phyloP scores from a whole-genome alignment of 1,140 invertebrate species.

The Procambarus clarkii region DNA sequence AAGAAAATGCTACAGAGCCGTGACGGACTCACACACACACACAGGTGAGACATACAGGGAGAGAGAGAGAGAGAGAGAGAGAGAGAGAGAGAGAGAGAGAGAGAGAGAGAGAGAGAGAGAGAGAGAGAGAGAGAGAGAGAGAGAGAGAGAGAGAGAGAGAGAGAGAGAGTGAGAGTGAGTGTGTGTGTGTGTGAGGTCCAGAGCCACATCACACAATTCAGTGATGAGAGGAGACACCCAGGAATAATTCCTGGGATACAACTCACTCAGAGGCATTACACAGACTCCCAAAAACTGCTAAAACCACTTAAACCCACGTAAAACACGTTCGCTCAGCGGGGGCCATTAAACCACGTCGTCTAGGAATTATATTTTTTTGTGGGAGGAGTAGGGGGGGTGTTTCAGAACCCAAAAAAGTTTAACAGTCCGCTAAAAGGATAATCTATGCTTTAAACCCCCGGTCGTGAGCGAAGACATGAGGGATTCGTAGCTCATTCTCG shows the following conservation, averaged over 20 bases:
- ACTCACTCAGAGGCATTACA: neutral
- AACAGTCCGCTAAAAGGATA: neutral
- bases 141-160: neutral
- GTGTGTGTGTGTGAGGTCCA: too few species aligned
- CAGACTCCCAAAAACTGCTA: neutral
- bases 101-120: too few species aligned
- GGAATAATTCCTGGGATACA: neutral
- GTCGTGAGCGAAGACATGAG: neutral
- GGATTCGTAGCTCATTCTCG: neutral
- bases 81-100: too few species aligned
- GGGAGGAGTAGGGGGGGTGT: too few species aligned
- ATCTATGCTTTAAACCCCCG: neutral
- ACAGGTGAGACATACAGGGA: too few species aligned
- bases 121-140: neutral
- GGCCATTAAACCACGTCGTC: conserved; percentile 6
- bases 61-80: too few species aligned
- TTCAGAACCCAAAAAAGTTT: neutral
- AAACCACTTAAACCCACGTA: conserved; percentile 4
- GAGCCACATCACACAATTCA: too few species aligned
- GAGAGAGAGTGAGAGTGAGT: too few species aligned
- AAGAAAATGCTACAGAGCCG: too few species aligned
- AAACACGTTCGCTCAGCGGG: neutral
- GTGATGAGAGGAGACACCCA: neutral
- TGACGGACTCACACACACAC: too few species aligned
- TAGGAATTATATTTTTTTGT: neutral